phyloP scores from a whole-genome alignment of 2,888 invertebrate species.

The Synanthedon formicaeformis region DNA sequence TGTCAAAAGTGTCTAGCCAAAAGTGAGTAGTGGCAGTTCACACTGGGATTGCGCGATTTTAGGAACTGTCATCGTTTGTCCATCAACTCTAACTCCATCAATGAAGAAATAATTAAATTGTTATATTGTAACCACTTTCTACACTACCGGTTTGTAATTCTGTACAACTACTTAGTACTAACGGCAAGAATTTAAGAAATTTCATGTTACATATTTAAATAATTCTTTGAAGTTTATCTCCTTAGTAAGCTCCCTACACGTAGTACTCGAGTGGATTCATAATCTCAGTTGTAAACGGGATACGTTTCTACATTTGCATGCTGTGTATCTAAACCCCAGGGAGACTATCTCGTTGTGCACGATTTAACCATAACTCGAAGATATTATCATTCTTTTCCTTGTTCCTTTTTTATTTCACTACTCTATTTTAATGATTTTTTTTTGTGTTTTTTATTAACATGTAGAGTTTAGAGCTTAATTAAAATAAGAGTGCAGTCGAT shows the following conservation, averaged over 20 bases:
- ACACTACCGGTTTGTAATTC: too few species aligned
- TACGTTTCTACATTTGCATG: conserved; percentile 35
- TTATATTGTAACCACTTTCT: too few species aligned
- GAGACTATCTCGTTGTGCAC: conserved; percentile 19
- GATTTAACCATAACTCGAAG: conserved; percentile 24
- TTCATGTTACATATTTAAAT: not conserved
- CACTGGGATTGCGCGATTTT: too few species aligned
- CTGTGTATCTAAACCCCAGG: conserved; percentile 13
- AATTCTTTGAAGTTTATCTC: not conserved
- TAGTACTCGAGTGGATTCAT: conserved; percentile 10
- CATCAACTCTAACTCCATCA: too few species aligned
- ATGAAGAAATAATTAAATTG: too few species aligned
- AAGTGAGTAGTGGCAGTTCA: too few species aligned
- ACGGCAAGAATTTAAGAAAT: too few species aligned
- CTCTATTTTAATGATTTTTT: not conserved
- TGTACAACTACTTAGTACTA: too few species aligned
- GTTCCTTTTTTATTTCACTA: not conserved
- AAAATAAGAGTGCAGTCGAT: too few species aligned
- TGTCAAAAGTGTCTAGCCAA: too few species aligned
- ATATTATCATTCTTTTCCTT: conserved; percentile 6
- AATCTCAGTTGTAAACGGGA: conserved; percentile 25
- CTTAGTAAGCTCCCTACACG: not conserved
- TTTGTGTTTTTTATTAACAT: not conserved
- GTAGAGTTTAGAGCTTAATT: too few species aligned
- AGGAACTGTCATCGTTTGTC: too few species aligned